Evolutionary conservation across 1,140 invertebrate genomes (phyloP), one percentile per base, ranked within the genome.

Genomic region (Maconellicoccus hirsutus): DNA sequence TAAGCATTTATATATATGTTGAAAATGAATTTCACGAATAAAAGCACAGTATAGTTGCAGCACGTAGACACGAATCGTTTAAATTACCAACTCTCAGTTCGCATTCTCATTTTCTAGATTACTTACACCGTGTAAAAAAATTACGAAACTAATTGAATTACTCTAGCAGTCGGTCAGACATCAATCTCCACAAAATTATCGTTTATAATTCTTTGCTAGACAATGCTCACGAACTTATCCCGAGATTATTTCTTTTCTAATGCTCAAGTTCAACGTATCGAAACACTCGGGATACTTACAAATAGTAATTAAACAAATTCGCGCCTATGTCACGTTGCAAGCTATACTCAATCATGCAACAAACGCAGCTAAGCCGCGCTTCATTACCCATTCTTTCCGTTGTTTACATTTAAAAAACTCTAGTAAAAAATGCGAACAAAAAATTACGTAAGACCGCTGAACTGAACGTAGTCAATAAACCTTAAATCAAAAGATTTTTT

Each of bases 241-340:
- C 42, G 42, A 3, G 10, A 19, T 52, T 16, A 38, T 38, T 52
- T 52, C n/a, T 52, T 52, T 8, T 3, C 42, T 52, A 52, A 14
- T 16, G 3, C 16, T 16, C 12, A 52, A 52, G 42, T 52, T 52
- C 42, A 52, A 52, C 42, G 42, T 52, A 16, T 16, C 42, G 42
- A 52, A 52, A 6, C 29, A 52, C 42, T 52, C 42, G n/a, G 2
- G 42, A 52, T 52, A 52, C n/a, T 19, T 16, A 52, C 42, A 16
- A 52, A 16, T 52, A 19, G 42, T 52, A 52, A 52, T 52, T 52
- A 52, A 52, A 52, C 42, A 52, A 52, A 52, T 52, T 52, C 42
- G 42, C 42, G 42, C 42, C 42, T 52, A 3, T 52, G 42, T 52
- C 42, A 52, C 42, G 42, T 16, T 52, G 42, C 42, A 52, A 52